A percentile compares a stretch with the other conserved stretches of the same genome.
Conservation (phyloP, 2,797 vertebrate species). For the Mus spretus region DNA sequence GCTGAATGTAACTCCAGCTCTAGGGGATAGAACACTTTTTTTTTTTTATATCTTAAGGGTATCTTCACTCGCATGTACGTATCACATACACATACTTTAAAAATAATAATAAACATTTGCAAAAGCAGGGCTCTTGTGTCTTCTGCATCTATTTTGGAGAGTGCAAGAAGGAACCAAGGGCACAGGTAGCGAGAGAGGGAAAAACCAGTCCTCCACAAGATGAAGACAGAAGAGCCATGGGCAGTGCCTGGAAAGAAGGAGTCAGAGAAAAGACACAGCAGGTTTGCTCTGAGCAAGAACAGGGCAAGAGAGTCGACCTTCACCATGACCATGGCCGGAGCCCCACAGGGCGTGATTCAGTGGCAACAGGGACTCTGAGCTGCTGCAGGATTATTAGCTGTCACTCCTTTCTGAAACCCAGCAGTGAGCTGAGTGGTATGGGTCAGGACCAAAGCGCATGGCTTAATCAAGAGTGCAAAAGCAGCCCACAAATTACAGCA, state of each 20-base stretch:
- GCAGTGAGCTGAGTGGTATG: background rate
- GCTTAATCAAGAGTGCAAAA: conserved; percentile 55
- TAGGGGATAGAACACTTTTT: too few relatives aligned
- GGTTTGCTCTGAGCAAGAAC: background rate
- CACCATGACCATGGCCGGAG: background rate
- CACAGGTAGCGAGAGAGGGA: background rate
- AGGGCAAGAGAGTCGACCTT: background rate
- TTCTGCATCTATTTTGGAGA: background rate
- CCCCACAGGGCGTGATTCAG: rapidly evolving
- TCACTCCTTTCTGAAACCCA: background rate
- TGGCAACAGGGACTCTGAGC: background rate
- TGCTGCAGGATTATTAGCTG: background rate
- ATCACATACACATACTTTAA: background rate
- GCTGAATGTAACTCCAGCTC: background rate
- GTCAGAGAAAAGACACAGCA: background rate
- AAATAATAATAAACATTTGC: background rate
- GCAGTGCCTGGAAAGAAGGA: background rate
- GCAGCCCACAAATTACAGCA: conserved; percentile 67
- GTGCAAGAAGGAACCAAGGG: background rate
- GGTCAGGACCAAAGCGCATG: background rate
- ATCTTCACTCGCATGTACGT: background rate
- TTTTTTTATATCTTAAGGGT: background rate
- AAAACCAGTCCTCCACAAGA: background rate
- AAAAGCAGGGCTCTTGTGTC: background rate
- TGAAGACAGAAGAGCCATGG: background rate